Conservation (phyloP, 2,888 invertebrate species). For the Eulithis testata region DNA sequence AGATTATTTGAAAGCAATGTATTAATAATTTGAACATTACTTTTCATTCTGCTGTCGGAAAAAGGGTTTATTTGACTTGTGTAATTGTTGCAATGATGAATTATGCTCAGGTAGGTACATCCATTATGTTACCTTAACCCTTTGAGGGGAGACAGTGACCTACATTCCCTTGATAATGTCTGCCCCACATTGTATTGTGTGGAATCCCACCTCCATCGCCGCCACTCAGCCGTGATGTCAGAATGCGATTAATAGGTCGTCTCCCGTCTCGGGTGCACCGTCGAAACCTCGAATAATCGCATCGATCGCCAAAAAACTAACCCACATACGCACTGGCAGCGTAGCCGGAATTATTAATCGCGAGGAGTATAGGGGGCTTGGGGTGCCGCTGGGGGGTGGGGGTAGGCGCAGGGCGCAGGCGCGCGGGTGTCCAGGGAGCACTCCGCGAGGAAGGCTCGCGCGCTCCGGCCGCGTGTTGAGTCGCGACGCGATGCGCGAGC, state of each 20-base stretch:
- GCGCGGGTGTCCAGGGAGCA: constrained; percentile 73
- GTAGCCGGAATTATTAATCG: constrained; percentile 84
- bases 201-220: constrained; percentile 43
- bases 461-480: constrained; percentile 76
- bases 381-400: constrained; percentile 47
- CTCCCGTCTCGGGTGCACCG: constrained; percentile 71
- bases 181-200: constrained; percentile 43
- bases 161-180: constrained; percentile 42
- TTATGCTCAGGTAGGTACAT: constrained; percentile 20
- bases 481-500: constrained; percentile 80
- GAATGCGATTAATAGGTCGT: constrained; percentile 74
- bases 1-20: background rate
- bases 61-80: constrained; percentile 14
- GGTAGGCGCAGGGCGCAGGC: constrained; percentile 62
- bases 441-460: constrained; percentile 81
- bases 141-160: constrained; percentile 44
- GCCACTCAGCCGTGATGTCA: constrained; percentile 60
- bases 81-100: constrained; percentile 22
- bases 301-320: constrained; percentile 85
- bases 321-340: constrained; percentile 84
- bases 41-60: background rate
- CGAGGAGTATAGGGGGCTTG: constrained; percentile 67
- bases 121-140: constrained; percentile 37
- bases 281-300: constrained; percentile 79
- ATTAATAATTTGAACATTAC: background rate